Evolutionary conservation across 2,797 vertebrate species (phyloP), one percentile per base, ranked within the genome.

Genomic region (Parauchenoglanis ngamensis): DNA sequence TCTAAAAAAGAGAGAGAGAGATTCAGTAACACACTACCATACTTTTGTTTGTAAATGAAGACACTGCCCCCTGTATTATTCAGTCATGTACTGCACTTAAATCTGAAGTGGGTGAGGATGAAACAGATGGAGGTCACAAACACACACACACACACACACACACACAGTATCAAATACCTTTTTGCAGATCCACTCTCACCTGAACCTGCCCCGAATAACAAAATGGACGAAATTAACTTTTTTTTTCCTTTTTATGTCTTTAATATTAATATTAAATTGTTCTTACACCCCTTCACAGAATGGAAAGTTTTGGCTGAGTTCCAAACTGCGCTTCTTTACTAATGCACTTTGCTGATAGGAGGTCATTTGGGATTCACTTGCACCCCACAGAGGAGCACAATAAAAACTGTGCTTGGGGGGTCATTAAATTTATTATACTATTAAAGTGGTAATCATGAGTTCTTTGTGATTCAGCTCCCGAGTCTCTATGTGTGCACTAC

Each of bases 31-130:
- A 11, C 11, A 13, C 31, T 7, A 11, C 21, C 21, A 57, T 35
- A 6, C 19, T 79, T 13, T 40, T 25, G 19, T 80, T 59, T 61
- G 21, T 15, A 80, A 61, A 59, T 59, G 31, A 61, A 67, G 25
- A 84, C 35, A 28, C 46, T 19, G 67, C 67, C 83, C 83, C 65
- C 83, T 84, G 83, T 72, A 25, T 35, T 11, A 72, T 25, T 15
- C 40, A 72, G 59, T 28, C 23, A 49, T 65, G 79, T 49, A 82
- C 25, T 82, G 79, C 79, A 82, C 25, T 82, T 82, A 46, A 63
- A 49, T 82, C 1, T 65, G 21, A 46, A 81, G 35, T n/a, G 56
- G 1, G 56, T 44, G 35, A 25, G 12, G 35, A 63, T 23, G 28
- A n/a, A 63, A 46, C 11, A 63, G 25, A 63, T 46, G 21, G 28